Evolutionary conservation across 2,113 vertebrate genomes (phyloP).

Genomic region (Muntiacus muntjak): DNA sequence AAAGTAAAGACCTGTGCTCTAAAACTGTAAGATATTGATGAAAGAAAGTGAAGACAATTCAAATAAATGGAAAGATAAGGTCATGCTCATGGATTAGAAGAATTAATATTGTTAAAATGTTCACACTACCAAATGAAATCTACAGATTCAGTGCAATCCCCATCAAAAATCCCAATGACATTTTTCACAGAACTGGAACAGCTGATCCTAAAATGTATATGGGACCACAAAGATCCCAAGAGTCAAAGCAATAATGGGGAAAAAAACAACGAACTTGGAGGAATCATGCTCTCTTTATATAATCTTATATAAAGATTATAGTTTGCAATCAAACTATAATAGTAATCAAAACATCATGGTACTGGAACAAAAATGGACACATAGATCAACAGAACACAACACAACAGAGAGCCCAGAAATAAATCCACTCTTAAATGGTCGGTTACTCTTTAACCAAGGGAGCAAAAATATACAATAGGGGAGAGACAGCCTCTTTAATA

Average conservation of each 20-base stretch:
- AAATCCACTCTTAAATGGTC: not conserved
- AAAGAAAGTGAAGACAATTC: not conserved
- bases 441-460: not conserved
- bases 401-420: not conserved
- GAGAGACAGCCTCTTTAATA: not conserved
- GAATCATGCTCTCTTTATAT: not conserved
- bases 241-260: not conserved
- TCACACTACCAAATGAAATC: not conserved
- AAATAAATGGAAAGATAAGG: not conserved
- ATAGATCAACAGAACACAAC: not conserved
- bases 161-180: not conserved
- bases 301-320: not conserved
- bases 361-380: not conserved
- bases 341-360: not conserved
- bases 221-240: not conserved
- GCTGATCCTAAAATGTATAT: not conserved
- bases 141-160: not conserved
- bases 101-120: not conserved
- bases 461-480: not conserved
- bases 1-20: not conserved
- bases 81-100: not conserved
- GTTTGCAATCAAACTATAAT: not conserved
- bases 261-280: not conserved
- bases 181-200: not conserved
- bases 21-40: not conserved